Conservation (phyloP, 2,113 vertebrate genomes). For the Ptychochromis oligacanthus region DNA sequence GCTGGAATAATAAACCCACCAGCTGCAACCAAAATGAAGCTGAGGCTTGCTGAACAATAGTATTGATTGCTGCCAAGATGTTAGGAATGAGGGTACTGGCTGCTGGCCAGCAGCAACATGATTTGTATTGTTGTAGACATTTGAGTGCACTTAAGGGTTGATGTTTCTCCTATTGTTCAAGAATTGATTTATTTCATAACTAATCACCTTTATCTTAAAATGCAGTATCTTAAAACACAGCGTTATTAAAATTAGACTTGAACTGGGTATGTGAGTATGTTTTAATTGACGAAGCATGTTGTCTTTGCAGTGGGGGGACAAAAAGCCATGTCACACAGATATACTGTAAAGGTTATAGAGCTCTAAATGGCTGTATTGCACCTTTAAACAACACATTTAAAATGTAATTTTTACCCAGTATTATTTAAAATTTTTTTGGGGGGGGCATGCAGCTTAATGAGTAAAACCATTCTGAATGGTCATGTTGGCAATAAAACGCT, state of each 20-base stretch:
- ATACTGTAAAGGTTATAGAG: background rate
- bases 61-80: constrained; percentile 8
- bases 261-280: no score
- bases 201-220: background rate
- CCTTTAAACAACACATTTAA: no score
- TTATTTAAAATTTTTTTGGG: background rate
- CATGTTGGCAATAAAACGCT: background rate
- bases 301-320: background rate
- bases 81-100: background rate
- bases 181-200: background rate
- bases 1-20: background rate
- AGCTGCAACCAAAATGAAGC: background rate
- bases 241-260: background rate
- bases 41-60: constrained; percentile 17
- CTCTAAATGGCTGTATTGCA: background rate
- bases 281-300: background rate
- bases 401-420: background rate
- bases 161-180: background rate
- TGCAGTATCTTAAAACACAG: background rate
- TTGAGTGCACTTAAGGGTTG: background rate
- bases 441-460: background rate
- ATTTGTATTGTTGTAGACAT: background rate
- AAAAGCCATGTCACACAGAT: background rate
- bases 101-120: background rate
- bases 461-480: background rate